Base-by-base conservation (phyloP, 2,113 vertebrate species). In the Sapayoa aenigma region DNA sequence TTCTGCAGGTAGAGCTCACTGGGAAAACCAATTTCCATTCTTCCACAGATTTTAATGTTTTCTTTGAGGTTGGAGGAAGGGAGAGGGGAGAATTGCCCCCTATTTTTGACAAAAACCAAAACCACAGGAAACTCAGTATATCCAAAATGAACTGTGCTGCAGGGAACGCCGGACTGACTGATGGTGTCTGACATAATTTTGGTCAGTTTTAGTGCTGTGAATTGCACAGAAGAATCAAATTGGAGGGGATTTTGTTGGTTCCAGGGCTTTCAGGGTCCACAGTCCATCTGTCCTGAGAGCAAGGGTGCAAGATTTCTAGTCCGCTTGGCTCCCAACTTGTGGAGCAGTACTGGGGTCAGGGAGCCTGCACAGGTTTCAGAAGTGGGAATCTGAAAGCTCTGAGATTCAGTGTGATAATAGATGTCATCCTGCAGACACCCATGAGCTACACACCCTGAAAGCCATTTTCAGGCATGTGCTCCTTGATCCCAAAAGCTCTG, bases 41-140 rank as follows among this genome's bases (percentile, higher is more conserved):
- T 94, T 84, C 66, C 44, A 41, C 83, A 73, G 69, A 37, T 84
- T 94, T 94, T 84, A 74, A 47, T 94, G 66, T 89, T 94, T 95
- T 92, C 63, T 90, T 96, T 92, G 91, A 93, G 73, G 91, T 17
- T 86, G 56, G 65, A 92, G 79, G 82, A 92, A 95, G 94, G 92
- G 92, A 95, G 67, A 92, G 25, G 62, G 56, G 37, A 89, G 69
- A 95, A 69, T 86, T 93, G 41, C 27, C 62, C 69, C 81, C 28
- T 24, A 20, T 65, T 94, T 93, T 87, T 95, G 81, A 96, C 58
- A 79, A 91, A 94, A 95, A 74, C 89, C 91, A 94, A 96, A 95
- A 78, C 89, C 87, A 75, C 66, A 84, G 74, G 94, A 95, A 95
- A 53, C 39, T 17, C 0, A 1, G 73, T 82, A 65, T 87, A 87